phyloP scores from a whole-genome alignment of 2,113 vertebrate species.

The Brienomyrus brachyistius region DNA sequence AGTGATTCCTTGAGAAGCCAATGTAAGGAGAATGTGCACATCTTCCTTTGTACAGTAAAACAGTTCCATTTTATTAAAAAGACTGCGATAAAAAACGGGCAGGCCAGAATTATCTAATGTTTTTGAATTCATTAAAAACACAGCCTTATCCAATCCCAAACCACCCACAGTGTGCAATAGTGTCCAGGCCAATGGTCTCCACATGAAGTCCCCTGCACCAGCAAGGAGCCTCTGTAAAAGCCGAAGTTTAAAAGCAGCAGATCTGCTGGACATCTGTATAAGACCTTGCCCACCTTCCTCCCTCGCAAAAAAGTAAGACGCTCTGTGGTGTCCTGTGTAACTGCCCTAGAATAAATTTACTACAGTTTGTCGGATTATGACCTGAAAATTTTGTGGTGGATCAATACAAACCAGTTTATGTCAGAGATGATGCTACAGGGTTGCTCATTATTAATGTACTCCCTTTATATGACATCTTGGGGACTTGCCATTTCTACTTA shows the following conservation, averaged over 20 bases:
- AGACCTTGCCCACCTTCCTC: not conserved
- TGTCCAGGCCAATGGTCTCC: not conserved
- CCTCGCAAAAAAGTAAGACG: not conserved
- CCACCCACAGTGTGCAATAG: not conserved
- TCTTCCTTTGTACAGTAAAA: not conserved
- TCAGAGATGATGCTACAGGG: not conserved
- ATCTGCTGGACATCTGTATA: not conserved
- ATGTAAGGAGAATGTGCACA: not conserved
- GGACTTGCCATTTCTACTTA: not conserved
- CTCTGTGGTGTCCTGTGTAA: not conserved
- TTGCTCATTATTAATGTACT: not conserved
- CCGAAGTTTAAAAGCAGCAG: not conserved
- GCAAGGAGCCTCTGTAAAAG: not conserved
- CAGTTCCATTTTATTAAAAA: not conserved
- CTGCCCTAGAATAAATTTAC: not conserved
- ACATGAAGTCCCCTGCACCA: not conserved
- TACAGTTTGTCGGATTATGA: not conserved
- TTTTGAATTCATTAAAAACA: too few relatives aligned
- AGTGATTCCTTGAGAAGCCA: not conserved
- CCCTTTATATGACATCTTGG: not conserved
- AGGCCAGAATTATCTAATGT: too few relatives aligned
- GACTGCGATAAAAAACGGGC: not conserved
- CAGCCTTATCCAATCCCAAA: not conserved
- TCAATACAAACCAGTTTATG: not conserved
- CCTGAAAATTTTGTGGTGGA: not conserved